phyloP scores from a whole-genome alignment of 2,113 vertebrate genomes.

The Hiodon tergisus region DNA sequence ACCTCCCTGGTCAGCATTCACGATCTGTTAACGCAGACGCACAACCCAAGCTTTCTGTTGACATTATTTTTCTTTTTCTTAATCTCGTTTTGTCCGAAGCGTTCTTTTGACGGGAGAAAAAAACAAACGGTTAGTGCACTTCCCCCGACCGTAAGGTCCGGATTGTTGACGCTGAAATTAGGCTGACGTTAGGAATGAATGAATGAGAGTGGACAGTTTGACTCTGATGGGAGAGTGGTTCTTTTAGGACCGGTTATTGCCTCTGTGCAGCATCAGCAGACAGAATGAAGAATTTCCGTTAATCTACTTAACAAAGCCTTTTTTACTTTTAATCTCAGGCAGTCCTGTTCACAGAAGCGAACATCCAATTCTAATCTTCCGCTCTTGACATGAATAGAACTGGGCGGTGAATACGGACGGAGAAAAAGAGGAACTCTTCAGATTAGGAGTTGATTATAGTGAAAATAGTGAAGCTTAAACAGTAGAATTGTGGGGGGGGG shows the following conservation, averaged over 20 bases:
- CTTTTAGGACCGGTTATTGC: constrained; percentile 28
- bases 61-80: constrained; percentile 23
- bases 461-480: constrained; percentile 22
- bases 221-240: constrained; percentile 2
- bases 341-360: constrained; percentile 24
- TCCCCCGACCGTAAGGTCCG: background rate
- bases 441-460: constrained; percentile 26
- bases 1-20: constrained; percentile 27
- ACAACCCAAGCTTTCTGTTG: constrained; percentile 23
- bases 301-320: constrained; percentile 46
- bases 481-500: background rate
- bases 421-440: constrained; percentile 20
- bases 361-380: constrained; percentile 23
- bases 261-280: constrained; percentile 26
- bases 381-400: constrained; percentile 19
- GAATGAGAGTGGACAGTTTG: background rate
- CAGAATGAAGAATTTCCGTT: constrained; percentile 40
- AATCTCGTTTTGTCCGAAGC: background rate
- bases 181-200: background rate
- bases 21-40: constrained; percentile 18
- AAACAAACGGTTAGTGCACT: background rate
- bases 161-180: background rate
- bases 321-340: constrained; percentile 40
- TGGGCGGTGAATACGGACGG: constrained; percentile 18
- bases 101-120: background rate